Evolutionary conservation across 2,888 invertebrate genomes (phyloP).

Genomic region (Phortica magna): DNA sequence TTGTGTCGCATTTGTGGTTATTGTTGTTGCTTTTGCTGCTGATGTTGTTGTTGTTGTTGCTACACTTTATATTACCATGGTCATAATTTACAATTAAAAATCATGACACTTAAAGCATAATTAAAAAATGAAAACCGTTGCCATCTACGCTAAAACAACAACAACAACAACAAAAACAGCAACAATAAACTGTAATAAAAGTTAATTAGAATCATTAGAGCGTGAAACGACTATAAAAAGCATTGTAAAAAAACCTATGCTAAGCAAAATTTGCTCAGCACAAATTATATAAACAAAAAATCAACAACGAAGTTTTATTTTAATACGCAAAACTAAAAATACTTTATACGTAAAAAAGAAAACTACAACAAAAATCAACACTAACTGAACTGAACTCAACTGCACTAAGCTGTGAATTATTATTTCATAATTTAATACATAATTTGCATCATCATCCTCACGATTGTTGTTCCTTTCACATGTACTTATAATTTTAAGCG

Average conservation of each 20-base stretch:
- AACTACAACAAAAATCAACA: neutral
- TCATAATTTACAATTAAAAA: conserved; percentile 73
- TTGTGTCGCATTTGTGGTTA: conserved; percentile 7
- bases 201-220: conserved; percentile 61
- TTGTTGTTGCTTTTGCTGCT: conserved; percentile 32
- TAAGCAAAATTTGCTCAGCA: neutral
- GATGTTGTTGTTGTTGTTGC: conserved; percentile 43
- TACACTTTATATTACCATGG: conserved; percentile 46
- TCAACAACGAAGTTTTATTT: neutral
- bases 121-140: conserved; percentile 73
- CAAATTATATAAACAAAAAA: neutral
- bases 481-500: neutral
- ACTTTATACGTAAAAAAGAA: neutral
- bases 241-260: neutral
- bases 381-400: too few relatives aligned
- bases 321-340: neutral
- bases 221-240: conserved; percentile 5
- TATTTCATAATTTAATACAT: too few relatives aligned
- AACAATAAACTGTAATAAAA: conserved; percentile 73
- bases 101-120: conserved; percentile 71
- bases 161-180: conserved; percentile 32
- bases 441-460: neutral
- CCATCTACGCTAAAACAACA: conserved; percentile 23
- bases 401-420: too few relatives aligned
- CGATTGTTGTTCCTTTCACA: neutral